A percentile compares a stretch with the other conserved stretches of the same genome.
phyloP scores from a whole-genome alignment of 2,888 invertebrate genomes.

The Podabrus alpinus region DNA sequence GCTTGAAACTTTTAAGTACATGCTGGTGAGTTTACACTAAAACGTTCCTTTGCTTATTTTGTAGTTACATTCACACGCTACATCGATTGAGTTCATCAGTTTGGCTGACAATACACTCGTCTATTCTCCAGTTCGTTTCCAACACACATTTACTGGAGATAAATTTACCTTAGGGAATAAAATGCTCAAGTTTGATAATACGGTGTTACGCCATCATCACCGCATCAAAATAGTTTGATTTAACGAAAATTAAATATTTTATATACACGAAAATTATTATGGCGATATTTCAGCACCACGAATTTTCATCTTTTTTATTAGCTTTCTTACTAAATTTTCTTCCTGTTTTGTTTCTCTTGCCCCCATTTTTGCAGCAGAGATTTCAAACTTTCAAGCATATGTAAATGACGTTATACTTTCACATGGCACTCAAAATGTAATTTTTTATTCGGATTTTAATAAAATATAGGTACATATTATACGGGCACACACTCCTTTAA shows the following conservation, averaged over 20 bases:
- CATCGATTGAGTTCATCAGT: slow-evolving; percentile 22
- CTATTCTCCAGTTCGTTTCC: slow-evolving; percentile 23
- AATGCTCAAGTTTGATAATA: slow-evolving; percentile 25
- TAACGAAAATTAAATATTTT: neutral
- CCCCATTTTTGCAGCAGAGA: neutral
- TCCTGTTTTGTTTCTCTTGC: neutral
- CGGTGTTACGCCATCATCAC: neutral
- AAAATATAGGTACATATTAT: neutral
- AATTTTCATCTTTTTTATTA: neutral
- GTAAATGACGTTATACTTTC: neutral
- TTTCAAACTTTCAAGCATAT: neutral
- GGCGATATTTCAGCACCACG: neutral
- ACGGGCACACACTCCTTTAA: neutral
- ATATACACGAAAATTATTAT: neutral
- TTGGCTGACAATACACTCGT: slow-evolving; percentile 27
- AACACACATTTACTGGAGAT: slow-evolving; percentile 25
- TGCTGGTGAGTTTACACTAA: neutral
- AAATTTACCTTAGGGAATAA: slow-evolving; percentile 23
- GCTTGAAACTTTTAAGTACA: neutral
- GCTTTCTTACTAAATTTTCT: neutral
- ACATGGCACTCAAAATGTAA: neutral
- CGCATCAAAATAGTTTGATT: neutral
- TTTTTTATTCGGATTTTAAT: neutral
- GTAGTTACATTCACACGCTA: slow-evolving; percentile 16
- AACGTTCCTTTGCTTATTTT: slow-evolving; percentile 11